Percentiles rank a stretch among this genome's conserved stretches.
Evolutionary conservation across 2,797 vertebrate genomes (phyloP).

Genomic region (Siniperca scherzeri): DNA sequence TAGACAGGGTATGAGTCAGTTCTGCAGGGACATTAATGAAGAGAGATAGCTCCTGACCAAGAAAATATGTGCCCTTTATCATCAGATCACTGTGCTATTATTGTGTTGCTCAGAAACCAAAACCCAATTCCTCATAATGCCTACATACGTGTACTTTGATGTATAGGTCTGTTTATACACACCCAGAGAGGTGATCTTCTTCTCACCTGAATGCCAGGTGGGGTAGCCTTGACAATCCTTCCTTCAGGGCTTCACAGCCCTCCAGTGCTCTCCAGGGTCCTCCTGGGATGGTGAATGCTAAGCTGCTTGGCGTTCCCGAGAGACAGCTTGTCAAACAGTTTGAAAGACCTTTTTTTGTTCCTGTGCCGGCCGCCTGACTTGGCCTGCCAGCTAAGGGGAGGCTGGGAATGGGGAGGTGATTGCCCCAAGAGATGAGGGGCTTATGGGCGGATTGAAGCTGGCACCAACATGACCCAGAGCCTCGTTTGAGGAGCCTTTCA

Average conservation of each 20-base stretch:
- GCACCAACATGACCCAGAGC: conserved; percentile 31
- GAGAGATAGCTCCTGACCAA: conserved; percentile 56
- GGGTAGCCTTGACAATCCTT: conserved; percentile 27
- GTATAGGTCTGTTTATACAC: conserved; percentile 33
- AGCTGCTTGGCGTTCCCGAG: conserved; percentile 47
- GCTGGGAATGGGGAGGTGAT: conserved; percentile 34
- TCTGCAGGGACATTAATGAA: conserved; percentile 61
- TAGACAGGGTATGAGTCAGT: conserved; percentile 47
- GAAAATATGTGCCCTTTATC: conserved; percentile 62
- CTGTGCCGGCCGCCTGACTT: conserved; percentile 30
- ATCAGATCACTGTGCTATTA: conserved; percentile 34
- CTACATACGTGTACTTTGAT: conserved; percentile 47
- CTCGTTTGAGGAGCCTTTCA: conserved; percentile 40
- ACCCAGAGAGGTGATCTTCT: conserved; percentile 30
- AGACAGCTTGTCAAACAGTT: conserved; percentile 59
- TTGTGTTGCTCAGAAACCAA: conserved; percentile 53
- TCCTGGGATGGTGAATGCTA: conserved; percentile 41
- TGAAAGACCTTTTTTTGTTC: conserved; percentile 64
- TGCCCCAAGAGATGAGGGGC: conserved; percentile 25
- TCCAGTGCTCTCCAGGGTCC: conserved; percentile 20
- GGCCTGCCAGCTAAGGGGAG: conserved; percentile 13
- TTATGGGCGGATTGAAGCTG: conserved; percentile 40
- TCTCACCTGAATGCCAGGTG: conserved; percentile 33
- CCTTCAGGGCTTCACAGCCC: conserved; percentile 14
- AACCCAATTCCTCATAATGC: conserved; percentile 34